Conservation (phyloP, 2,113 vertebrate species). For the Macquaria ambigua region DNA sequence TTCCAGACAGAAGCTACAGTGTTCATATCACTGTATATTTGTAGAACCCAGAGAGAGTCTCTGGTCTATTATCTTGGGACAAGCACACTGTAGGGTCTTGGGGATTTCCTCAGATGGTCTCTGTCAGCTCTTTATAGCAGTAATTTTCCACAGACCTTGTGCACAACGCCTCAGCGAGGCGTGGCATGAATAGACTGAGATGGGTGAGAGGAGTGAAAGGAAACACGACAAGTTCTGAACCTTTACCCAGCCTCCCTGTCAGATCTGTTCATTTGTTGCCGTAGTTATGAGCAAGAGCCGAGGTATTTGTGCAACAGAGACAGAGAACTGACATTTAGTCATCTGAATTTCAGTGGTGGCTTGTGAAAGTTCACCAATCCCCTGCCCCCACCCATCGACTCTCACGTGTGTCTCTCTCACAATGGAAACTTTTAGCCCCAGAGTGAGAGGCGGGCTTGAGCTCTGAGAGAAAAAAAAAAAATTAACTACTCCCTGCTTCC, state of each 20-base stretch:
- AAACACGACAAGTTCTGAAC: conserved; percentile 53
- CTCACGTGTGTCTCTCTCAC: conserved; percentile 83
- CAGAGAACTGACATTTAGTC: conserved; percentile 16
- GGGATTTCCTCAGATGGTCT: conserved; percentile 75
- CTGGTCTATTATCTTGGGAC: conserved; percentile 56
- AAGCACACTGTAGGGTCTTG: conserved; percentile 48
- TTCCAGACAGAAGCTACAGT: background rate
- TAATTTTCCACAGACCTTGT: conserved; percentile 83
- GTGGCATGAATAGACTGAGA: conserved; percentile 62
- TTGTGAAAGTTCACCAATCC: conserved; percentile 70
- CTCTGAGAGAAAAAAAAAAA: conserved; percentile 26
- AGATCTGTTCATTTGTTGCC: background rate
- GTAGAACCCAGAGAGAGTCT: conserved; percentile 1
- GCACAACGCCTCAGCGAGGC: conserved; percentile 63
- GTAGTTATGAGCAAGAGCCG: background rate
- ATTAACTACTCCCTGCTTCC: conserved; percentile 70
- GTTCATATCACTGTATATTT: background rate
- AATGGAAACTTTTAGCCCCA: conserved; percentile 87
- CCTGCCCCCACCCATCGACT: conserved; percentile 66
- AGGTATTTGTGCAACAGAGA: conserved; percentile 12
- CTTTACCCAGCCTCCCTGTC: background rate
- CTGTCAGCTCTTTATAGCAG: conserved; percentile 72
- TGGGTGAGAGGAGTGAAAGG: conserved; percentile 46
- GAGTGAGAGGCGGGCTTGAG: conserved; percentile 79
- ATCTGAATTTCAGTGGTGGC: conserved; percentile 60